These are phyloP conservation scores for Lagopus muta DNA, from an alignment of 2,113 vertebrate species.

Conservation along the genomic window DNA sequence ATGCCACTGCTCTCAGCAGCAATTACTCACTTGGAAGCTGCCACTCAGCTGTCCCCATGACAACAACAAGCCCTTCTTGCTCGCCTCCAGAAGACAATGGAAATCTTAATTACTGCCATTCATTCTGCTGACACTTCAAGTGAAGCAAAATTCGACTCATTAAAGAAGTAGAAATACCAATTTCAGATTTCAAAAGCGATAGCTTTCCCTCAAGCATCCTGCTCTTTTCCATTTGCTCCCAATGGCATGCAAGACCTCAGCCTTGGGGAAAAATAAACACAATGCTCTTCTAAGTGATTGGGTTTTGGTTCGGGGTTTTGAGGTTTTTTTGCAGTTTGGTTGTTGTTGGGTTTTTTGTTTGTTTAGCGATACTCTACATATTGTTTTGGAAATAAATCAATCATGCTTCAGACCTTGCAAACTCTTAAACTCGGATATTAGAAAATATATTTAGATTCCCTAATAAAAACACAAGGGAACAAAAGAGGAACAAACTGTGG, in stretches of 20 bases:
- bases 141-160: constrained; percentile 48
- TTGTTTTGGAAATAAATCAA: neutral
- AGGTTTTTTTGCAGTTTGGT: too few species aligned
- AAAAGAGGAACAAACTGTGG: neutral
- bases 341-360: neutral
- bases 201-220: neutral
- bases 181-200: constrained; percentile 46
- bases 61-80: constrained; percentile 73
- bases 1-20: constrained; percentile 44
- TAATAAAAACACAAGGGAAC: neutral
- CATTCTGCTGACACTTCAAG: constrained; percentile 40
- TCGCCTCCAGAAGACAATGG: constrained; percentile 65
- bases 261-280: too few species aligned
- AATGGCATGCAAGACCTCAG: too few species aligned
- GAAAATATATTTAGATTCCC: neutral
- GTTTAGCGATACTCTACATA: neutral
- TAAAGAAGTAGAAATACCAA: neutral
- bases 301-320: too few species aligned
- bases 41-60: constrained; percentile 77
- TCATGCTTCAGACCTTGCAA: neutral
- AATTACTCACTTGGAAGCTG: constrained; percentile 49
- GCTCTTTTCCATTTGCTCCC: neutral
- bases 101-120: constrained; percentile 72
- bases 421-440: neutral
- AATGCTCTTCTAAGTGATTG: too few species aligned